Evolutionary conservation across 2,888 invertebrate species (phyloP).

Genomic region (Malacosoma neustria): DNA sequence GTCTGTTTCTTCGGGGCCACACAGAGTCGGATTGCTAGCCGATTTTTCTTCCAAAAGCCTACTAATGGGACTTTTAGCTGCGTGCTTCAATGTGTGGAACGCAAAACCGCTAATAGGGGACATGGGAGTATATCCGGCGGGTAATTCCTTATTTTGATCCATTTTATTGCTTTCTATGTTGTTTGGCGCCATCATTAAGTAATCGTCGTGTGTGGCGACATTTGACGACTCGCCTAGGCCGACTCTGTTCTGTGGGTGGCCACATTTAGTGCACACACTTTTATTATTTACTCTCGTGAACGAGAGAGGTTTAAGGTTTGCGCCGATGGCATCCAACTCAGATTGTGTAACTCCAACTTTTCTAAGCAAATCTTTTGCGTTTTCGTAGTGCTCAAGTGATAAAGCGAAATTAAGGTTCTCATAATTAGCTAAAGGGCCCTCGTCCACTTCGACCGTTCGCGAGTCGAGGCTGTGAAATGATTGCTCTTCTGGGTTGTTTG

Average conservation of each 20-base stretch:
- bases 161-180: slow-evolving; percentile 28
- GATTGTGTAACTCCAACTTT: slow-evolving; percentile 72
- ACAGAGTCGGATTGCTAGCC: slow-evolving; percentile 81
- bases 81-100: slow-evolving; percentile 48
- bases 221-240: slow-evolving; percentile 3
- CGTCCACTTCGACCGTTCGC: slow-evolving; percentile 36
- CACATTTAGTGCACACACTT: slow-evolving; percentile 77
- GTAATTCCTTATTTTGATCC: slow-evolving; percentile 27
- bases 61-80: slow-evolving; percentile 34
- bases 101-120: slow-evolving; percentile 76
- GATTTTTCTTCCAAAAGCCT: slow-evolving; percentile 72
- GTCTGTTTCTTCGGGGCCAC: slow-evolving; percentile 37
- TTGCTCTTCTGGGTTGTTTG: slow-evolving; percentile 3
- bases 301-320: slow-evolving; percentile 36
- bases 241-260: slow-evolving; percentile 52
- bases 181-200: slow-evolving; percentile 81
- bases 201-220: slow-evolving; percentile 63
- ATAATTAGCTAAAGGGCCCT: slow-evolving; percentile 75
- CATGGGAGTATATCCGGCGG: slow-evolving; percentile 82
- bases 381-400: slow-evolving; percentile 85
- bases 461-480: slow-evolving; percentile 16
- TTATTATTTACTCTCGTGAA: slow-evolving; percentile 21
- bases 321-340: slow-evolving; percentile 60
- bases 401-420: slow-evolving; percentile 86
- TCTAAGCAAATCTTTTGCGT: slow-evolving; percentile 80